Percentiles rank a stretch among this genome's conserved stretches.
Conservation (phyloP, 2,113 vertebrate species). For the Mirounga angustirostris region DNA sequence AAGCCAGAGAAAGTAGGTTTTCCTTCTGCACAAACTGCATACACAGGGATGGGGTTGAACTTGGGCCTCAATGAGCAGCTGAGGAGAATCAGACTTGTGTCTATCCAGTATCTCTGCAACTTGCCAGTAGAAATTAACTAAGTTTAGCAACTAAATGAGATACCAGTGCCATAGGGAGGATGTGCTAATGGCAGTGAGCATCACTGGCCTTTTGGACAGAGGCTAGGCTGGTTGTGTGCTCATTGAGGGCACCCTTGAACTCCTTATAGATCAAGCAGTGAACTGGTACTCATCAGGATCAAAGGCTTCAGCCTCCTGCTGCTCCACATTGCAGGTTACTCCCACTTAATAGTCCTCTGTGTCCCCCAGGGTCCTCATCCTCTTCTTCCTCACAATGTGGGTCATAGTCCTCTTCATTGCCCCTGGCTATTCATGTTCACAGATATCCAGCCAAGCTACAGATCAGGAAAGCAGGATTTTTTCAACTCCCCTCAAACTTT, state of each 20-base stretch:
- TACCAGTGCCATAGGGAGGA: constrained; percentile 84
- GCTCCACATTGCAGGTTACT: constrained; percentile 95
- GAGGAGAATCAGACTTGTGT: constrained; percentile 95
- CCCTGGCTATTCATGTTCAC: constrained; percentile 99
- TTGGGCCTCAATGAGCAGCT: constrained; percentile 95
- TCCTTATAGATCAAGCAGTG: constrained; percentile 97
- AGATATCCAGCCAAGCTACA: constrained; percentile 91
- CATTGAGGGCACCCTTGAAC: constrained; percentile 94
- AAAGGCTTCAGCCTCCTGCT: constrained; percentile 95
- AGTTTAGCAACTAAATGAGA: constrained; percentile 97
- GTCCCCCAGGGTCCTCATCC: constrained; percentile 92
- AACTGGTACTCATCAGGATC: constrained; percentile 98
- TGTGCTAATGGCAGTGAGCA: not conserved
- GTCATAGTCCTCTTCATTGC: constrained; percentile 98
- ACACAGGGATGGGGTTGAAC: constrained; percentile 95
- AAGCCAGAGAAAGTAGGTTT: constrained; percentile 94
- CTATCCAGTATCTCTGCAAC: constrained; percentile 97
- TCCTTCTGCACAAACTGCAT: constrained; percentile 98
- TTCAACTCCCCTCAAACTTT: constrained; percentile 81
- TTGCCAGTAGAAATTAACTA: constrained; percentile 99
- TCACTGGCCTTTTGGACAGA: constrained; percentile 91
- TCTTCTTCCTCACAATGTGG: constrained; percentile 95
- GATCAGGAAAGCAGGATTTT: constrained; percentile 83
- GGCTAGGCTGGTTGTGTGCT: constrained; percentile 96
- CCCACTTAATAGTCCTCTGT: constrained; percentile 95